Conservation (phyloP, 2,888 invertebrate species). For the Aspidiotus rigidus region DNA sequence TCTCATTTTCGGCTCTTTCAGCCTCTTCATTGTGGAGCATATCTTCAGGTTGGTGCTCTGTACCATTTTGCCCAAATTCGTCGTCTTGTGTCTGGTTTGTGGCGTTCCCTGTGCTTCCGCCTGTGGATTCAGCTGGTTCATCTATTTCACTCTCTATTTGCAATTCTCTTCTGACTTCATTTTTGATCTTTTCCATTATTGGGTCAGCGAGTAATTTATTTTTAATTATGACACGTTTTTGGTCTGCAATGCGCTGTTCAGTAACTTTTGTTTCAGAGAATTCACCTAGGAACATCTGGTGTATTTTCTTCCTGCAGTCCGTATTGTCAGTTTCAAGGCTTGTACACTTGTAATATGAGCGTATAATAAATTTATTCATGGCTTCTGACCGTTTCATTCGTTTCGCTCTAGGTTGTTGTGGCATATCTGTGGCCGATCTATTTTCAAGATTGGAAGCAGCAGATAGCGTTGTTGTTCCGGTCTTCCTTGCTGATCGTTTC, state of each 20-base stretch:
- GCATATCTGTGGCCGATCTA: background rate
- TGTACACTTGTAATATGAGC: background rate
- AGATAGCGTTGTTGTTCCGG: background rate
- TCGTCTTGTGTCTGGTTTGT: background rate
- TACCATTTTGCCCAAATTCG: background rate
- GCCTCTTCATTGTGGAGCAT: background rate
- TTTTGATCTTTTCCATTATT: background rate
- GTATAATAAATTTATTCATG: background rate
- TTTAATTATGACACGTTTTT: background rate
- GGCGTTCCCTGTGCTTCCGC: too few relatives aligned
- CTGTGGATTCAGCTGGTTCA: too few relatives aligned
- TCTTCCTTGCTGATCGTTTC: background rate
- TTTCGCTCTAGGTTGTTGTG: background rate
- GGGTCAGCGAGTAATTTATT: background rate
- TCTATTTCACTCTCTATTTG: background rate
- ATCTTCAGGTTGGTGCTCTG: background rate
- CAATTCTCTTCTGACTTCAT: background rate
- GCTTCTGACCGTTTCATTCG: background rate
- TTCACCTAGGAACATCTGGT: background rate
- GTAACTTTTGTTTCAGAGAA: background rate
- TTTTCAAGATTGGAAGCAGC: background rate
- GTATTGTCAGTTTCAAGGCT: background rate
- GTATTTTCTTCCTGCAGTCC: background rate
- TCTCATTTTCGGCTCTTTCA: background rate
- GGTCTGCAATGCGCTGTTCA: background rate